phyloP scores from a whole-genome alignment of 53 echinoderm and acorn worm species.

The Apostichopus leukothele region DNA sequence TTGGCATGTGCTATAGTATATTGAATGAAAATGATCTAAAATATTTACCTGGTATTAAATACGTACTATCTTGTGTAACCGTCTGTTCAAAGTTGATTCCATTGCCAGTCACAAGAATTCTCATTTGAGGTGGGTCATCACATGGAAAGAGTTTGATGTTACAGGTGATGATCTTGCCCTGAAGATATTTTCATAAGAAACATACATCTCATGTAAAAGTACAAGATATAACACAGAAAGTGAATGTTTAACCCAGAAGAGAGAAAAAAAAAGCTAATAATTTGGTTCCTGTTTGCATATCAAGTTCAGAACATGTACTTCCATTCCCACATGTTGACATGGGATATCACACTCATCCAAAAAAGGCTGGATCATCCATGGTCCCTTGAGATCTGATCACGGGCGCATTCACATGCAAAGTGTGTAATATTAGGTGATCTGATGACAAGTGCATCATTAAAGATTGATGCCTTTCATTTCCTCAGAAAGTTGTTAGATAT shows the following conservation, averaged over 20 bases:
- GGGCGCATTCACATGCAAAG: too few relatives aligned
- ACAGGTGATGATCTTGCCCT: conserved; percentile 31
- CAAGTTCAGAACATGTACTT: neutral
- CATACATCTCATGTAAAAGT: neutral
- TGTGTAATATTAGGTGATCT: too few relatives aligned
- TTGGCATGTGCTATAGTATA: too few relatives aligned
- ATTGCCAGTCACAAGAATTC: conserved; percentile 37
- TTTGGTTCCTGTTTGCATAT: neutral
- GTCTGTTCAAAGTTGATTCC: conserved; percentile 55
- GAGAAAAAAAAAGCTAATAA: neutral
- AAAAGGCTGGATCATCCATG: too few relatives aligned
- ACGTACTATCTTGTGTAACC: conserved; percentile 53
- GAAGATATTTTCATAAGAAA: neutral
- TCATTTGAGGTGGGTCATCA: conserved; percentile 62
- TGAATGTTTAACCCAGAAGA: neutral
- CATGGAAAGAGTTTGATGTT: conserved; percentile 57
- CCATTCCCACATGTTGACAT: neutral
- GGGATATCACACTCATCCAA: neutral
- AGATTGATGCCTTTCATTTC: too few relatives aligned
- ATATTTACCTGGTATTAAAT: conserved; percentile 55
- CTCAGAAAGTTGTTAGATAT: too few relatives aligned
- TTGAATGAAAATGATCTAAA: too few relatives aligned
- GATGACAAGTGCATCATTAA: too few relatives aligned
- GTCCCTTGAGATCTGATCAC: too few relatives aligned
- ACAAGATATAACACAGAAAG: neutral